Evolutionary conservation across 64 coral and sea anemone species (phyloP), one percentile per base, ranked within the genome.

Genomic region (Platygyra sinensis): DNA sequence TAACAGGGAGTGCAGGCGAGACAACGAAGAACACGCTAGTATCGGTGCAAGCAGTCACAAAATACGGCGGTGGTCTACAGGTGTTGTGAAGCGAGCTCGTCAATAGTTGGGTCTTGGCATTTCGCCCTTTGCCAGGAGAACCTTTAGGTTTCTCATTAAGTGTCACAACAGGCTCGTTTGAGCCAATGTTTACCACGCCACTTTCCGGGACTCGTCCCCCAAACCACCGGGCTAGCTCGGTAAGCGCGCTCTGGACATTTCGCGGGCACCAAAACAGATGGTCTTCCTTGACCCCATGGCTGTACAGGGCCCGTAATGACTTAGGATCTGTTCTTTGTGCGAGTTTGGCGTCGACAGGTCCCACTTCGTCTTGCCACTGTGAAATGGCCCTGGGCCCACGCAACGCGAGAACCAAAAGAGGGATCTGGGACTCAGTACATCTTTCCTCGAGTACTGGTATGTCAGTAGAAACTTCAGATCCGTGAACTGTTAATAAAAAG

Each of bases 221-320:
- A 87, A 99, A 99, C 91, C 94, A 95, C 60, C 97, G 91, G 36
- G 97, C 94, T 27, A 99, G 57, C 42, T 91, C 90, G 25, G 71
- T 42, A 15, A 52, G 67, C 25, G 94, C 97, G 20, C 88, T 80
- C 16, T 86, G 80, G 19, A 76, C 18, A 60, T 89, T 93, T 57
- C 97, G 62, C 18, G 97, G 97, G 81, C 91, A 96, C 65, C 95
- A 99, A 80, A 99, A 99, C 79, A 96, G 62, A 64, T 74, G 65
- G 82, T 99, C 97, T 67, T 95, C 96, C 30, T 91, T 93, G 32
- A 38, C 65, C 39, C 90, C 88, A 15, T 15, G 31, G 27, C 88
- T 90, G 51, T 99, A 99, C 60, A 99, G 24, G 63, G 94, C 82
- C 83, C 97, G 91, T 24, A 99, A 86, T 54, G 97, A 97, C 71